These are phyloP conservation scores for Hypanus sabinus DNA, from an alignment of 2,113 vertebrate genomes.

Conservation along the genomic window DNA sequence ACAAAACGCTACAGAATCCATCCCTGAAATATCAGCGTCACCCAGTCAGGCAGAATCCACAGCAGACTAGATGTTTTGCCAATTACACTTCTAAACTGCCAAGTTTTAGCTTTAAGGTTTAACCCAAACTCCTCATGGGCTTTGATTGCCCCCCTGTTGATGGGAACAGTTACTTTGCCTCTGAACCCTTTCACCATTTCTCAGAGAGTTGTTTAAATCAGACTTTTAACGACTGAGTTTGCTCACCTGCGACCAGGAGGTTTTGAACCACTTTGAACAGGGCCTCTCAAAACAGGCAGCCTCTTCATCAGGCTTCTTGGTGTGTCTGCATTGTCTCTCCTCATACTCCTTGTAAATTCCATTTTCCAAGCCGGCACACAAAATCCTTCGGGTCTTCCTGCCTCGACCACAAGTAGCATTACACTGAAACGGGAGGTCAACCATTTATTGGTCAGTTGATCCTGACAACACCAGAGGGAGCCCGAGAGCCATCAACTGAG, in stretches of 20 bases:
- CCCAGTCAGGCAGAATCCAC: not conserved
- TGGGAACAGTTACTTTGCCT: not conserved
- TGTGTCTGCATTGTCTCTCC: conserved; percentile 49
- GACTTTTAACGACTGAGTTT: not conserved
- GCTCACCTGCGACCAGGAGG: conserved; percentile 78
- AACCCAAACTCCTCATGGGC: no score
- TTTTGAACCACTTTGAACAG: conserved; percentile 71
- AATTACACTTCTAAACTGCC: not conserved
- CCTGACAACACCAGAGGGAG: not conserved
- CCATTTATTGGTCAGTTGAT: not conserved
- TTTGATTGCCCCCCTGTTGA: not conserved
- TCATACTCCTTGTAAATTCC: conserved; percentile 66
- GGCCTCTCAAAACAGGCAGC: conserved; percentile 67
- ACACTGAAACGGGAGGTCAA: conserved; percentile 51
- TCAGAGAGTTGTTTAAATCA: not conserved
- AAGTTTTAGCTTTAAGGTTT: not conserved
- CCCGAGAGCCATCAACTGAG: not conserved
- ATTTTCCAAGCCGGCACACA: conserved; percentile 64
- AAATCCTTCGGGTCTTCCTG: conserved; percentile 54
- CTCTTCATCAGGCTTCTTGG: conserved; percentile 54
- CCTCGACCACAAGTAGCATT: conserved; percentile 68
- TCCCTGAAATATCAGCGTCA: not conserved
- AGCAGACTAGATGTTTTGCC: not conserved
- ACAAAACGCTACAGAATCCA: not conserved
- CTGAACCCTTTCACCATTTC: not conserved